Percentiles rank a stretch among this genome's conserved stretches.
phyloP scores from a whole-genome alignment of 1,140 invertebrate species.

The Trichonephila clavipes region DNA sequence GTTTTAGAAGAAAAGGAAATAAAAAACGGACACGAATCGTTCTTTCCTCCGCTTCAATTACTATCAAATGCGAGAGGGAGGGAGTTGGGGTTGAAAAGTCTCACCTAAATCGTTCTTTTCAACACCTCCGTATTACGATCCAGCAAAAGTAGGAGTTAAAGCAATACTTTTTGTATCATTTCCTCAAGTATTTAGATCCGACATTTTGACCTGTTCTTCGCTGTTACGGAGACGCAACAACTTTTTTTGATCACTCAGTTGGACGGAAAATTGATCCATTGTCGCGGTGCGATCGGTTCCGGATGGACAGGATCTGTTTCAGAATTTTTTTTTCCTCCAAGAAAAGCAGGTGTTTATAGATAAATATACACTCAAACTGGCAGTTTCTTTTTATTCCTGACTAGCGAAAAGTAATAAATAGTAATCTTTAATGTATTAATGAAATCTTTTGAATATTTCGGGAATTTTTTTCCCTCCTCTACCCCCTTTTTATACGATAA shows the following conservation, averaged over 20 bases:
- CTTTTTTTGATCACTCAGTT: neutral
- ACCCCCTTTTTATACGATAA: too few species aligned
- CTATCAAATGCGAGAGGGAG: neutral
- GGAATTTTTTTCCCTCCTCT: too few species aligned
- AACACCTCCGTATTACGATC: neutral
- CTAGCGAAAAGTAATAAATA: too few species aligned
- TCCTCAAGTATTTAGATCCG: constrained; percentile 37
- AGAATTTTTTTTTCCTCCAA: too few species aligned
- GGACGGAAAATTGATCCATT: constrained; percentile 66
- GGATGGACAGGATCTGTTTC: neutral
- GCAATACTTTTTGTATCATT: constrained; percentile 37
- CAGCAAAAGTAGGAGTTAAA: constrained; percentile 3
- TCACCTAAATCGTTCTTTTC: neutral
- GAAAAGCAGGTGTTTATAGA: neutral
- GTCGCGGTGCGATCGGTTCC: constrained; percentile 27
- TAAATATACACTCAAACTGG: neutral
- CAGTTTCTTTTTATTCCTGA: too few species aligned
- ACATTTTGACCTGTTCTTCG: neutral
- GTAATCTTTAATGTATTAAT: too few species aligned
- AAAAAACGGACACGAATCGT: neutral
- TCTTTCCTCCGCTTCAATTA: neutral
- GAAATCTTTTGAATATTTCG: too few species aligned
- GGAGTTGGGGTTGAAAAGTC: neutral
- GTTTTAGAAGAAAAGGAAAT: neutral
- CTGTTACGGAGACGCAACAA: neutral